Base-by-base conservation (phyloP, 1,140 invertebrate species). In the Leptinotarsa defecta region DNA sequence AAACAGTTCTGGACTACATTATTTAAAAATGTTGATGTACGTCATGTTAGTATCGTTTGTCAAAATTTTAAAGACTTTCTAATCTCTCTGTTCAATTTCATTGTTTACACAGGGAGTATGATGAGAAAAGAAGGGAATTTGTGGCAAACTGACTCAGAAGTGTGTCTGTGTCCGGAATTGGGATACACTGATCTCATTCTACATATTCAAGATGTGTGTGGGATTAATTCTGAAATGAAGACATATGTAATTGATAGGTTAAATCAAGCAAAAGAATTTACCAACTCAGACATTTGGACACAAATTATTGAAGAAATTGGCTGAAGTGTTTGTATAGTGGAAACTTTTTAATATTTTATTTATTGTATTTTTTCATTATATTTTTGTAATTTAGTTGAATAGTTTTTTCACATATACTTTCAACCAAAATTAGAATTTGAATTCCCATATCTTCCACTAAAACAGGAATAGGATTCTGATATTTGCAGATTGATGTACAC, bases 71-170 rank as follows among this genome's bases (percentile, higher is more conserved):
- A 52, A 34, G 79, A 86, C 69, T 86, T 92, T 81, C 86, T 87
- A 69, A 81, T 84, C 62, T 82, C 86, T 70, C 85, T 91, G 49
- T 78, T 88, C n/a, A 88, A 88, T 81, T 87, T 87, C 77, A 82
- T 91, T 63, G 84, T 89, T 71, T 89, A 90, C 80, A 87, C 88
- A 78, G 87, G 87, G 27, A 83, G 81, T 76, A 88, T 89, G 87
- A 82, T 79, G 68, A 80, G 81, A 13, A 71, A 87, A 78, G 67
- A 81, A 81, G 52, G 63, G 84, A 15, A 80, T 78, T 74, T 80
- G 68, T 86, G 86, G 88, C 77, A 85, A 76, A 76, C 27, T 57
- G 74, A 82, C 77, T 68, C 74, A n/a, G 73, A 76, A 48, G 62
- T 80, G 8, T 86, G 80, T 75, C 84, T 87, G 80, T 88, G 87